phyloP scores from a whole-genome alignment of 1,140 invertebrate species.

The Nasonia giraulti region DNA sequence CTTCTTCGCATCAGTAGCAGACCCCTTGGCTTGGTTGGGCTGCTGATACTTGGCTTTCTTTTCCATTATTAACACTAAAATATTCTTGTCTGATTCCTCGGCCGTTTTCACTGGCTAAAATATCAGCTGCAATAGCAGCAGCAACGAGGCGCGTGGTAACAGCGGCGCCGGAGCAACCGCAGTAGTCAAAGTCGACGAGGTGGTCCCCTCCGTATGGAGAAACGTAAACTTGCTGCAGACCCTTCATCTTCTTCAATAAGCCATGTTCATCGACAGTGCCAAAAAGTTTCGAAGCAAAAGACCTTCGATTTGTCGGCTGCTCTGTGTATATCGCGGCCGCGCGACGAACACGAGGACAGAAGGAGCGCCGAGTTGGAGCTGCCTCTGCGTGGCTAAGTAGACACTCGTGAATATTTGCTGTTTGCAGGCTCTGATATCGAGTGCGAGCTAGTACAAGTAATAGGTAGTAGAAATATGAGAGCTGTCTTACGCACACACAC shows the following conservation, averaged over 20 bases:
- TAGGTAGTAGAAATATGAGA: neutral
- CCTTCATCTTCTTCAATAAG: constrained; percentile 86
- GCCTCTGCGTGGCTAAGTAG: neutral
- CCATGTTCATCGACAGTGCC: constrained; percentile 79
- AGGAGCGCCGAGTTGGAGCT: neutral
- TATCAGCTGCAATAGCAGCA: neutral
- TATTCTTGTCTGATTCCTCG: neutral
- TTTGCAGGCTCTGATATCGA: neutral
- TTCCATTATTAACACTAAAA: constrained; percentile 77
- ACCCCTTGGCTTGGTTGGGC: constrained; percentile 76
- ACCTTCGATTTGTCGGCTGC: constrained; percentile 46
- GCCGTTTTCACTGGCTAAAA: neutral
- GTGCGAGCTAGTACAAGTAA: neutral
- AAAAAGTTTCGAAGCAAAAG: constrained; percentile 62
- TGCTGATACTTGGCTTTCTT: constrained; percentile 80
- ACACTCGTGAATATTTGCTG: neutral
- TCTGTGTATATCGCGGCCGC: neutral
- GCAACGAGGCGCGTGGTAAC: neutral
- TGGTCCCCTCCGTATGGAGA: constrained; percentile 83
- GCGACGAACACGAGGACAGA: neutral
- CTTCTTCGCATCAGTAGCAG: constrained; percentile 81
- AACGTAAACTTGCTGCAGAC: constrained; percentile 77
- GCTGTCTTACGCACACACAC: neutral
- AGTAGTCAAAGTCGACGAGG: constrained; percentile 64
- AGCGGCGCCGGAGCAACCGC: constrained; percentile 58